Percentiles rank a stretch among this genome's conserved stretches.
Conservation (phyloP, 1,140 invertebrate genomes). For the Arctopsyche grandis region DNA sequence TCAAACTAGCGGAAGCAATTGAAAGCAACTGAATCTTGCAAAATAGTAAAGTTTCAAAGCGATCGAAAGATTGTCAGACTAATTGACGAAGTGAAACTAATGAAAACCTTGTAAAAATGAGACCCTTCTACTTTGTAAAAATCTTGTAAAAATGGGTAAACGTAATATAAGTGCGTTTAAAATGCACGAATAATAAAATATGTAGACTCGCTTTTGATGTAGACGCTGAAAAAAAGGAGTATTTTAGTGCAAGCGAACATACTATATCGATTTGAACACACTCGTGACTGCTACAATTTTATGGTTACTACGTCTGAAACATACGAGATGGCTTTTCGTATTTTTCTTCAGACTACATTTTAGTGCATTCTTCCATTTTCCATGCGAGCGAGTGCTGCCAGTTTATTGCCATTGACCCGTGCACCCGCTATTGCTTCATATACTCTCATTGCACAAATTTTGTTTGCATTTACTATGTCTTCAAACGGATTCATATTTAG, state of each 20-base stretch:
- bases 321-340: slow-evolving; percentile 11
- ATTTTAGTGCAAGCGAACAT: neutral
- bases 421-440: neutral
- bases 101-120: no score
- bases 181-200: neutral
- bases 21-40: no score
- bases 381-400: neutral
- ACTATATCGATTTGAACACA: neutral
- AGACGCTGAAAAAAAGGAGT: neutral
- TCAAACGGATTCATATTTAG: no score
- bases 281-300: neutral
- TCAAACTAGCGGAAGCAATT: no score
- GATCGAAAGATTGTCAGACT: no score
- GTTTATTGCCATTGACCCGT: neutral
- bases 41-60: no score
- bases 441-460: neutral
- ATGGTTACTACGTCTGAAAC: slow-evolving; percentile 1
- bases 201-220: neutral
- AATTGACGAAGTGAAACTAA: no score
- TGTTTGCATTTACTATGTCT: no score
- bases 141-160: no score
- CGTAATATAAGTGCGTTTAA: no score
- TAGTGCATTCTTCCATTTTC: neutral
- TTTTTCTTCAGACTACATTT: slow-evolving; percentile 7
- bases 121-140: no score